A percentile compares a stretch with the other conserved stretches of the same genome.
phyloP scores from a whole-genome alignment of 2,113 vertebrate genomes.

The Mobula birostris region DNA sequence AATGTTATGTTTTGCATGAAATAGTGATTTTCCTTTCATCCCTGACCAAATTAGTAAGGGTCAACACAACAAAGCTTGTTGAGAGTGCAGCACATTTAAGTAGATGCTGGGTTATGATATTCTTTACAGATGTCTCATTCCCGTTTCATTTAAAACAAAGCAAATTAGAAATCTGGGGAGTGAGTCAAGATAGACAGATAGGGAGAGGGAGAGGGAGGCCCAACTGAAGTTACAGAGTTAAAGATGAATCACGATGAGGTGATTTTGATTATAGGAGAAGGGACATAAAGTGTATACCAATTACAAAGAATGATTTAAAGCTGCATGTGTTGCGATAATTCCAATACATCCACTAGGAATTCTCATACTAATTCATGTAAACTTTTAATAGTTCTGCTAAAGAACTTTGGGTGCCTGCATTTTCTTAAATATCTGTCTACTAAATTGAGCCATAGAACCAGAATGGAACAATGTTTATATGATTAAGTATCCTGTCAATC shows the following conservation, averaged over 20 bases:
- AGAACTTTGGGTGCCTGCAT: neutral
- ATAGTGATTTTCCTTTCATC: neutral
- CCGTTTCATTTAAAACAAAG: neutral
- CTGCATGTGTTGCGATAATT: neutral
- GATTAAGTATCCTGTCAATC: neutral
- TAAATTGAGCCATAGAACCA: neutral
- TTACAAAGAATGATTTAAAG: neutral
- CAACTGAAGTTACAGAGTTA: neutral
- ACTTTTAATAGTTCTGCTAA: conserved; percentile 7
- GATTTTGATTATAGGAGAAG: neutral
- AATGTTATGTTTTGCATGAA: neutral
- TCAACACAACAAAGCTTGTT: neutral
- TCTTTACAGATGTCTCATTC: neutral
- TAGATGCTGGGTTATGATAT: neutral
- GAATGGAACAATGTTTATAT: conserved; percentile 28
- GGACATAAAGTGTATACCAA: neutral
- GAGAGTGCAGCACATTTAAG: neutral
- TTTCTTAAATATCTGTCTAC: neutral
- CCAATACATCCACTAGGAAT: neutral
- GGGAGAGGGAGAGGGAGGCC: neutral
- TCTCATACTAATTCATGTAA: neutral
- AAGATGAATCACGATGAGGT: neutral
- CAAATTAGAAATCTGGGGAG: neutral
- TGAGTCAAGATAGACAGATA: neutral
- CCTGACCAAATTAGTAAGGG: neutral